phyloP scores from a whole-genome alignment of 2,113 vertebrate species.

The Dendrocopos noguchii region DNA sequence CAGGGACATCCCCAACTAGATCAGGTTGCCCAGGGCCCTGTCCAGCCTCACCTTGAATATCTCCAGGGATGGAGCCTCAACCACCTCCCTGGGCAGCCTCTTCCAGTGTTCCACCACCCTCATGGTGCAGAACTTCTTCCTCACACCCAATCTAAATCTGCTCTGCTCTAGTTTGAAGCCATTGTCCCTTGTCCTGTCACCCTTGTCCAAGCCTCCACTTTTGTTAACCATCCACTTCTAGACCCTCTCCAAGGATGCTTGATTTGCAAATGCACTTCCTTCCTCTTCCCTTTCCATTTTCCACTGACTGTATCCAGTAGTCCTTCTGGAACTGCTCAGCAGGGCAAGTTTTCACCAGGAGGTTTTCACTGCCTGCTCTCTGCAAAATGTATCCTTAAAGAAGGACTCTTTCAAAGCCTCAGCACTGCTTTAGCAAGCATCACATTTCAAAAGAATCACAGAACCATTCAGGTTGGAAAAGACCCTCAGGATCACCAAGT shows the following conservation, averaged over 20 bases:
- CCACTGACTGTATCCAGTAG: rapidly evolving
- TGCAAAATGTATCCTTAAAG: neutral
- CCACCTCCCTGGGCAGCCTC: too few species aligned
- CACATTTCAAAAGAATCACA: neutral
- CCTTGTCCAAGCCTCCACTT: neutral
- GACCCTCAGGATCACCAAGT: too few species aligned
- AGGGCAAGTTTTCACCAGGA: neutral
- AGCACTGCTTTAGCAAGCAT: neutral
- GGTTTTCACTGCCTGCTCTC: neutral
- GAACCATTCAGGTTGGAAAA: too few species aligned
- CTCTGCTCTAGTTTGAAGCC: too few species aligned
- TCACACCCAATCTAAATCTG: too few species aligned
- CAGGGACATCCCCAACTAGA: too few species aligned
- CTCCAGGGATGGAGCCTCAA: too few species aligned
- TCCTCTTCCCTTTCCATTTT: neutral
- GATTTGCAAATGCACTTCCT: neutral
- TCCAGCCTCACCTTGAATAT: too few species aligned
- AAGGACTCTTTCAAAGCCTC: neutral
- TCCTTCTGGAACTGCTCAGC: neutral
- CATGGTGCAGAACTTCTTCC: too few species aligned
- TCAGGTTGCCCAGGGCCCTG: too few species aligned
- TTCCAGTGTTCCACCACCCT: too few species aligned
- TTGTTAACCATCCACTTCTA: neutral
- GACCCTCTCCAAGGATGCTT: neutral
- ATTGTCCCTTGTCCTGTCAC: too few species aligned